Conservation (phyloP, 2,797 vertebrate species). For the Naso thynnoides region DNA sequence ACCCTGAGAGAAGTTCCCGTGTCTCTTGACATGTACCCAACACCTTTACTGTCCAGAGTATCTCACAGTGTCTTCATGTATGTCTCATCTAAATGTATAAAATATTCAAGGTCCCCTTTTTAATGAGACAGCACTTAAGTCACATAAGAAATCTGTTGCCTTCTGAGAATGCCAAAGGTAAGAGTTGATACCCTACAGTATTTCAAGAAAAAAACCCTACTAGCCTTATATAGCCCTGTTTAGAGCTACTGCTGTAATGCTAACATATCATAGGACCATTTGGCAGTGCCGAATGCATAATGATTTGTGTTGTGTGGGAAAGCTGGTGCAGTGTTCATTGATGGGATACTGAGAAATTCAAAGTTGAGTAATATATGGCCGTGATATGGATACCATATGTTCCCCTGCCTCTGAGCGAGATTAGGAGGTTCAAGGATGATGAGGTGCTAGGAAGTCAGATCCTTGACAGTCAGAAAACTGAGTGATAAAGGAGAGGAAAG, state of each 20-base stretch:
- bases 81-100: conserved; percentile 24
- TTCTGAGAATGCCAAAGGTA: conserved; percentile 39
- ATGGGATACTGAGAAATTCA: conserved; percentile 62
- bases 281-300: conserved; percentile 56
- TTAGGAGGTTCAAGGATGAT: conserved; percentile 64
- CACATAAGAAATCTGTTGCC: conserved; percentile 29
- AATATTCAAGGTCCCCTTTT: conserved; percentile 24
- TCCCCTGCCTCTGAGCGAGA: conserved; percentile 39
- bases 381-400: conserved; percentile 80
- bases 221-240: conserved; percentile 42
- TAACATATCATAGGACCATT: conserved; percentile 57
- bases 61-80: conserved; percentile 24
- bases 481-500: conserved; percentile 61
- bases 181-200: conserved; percentile 47
- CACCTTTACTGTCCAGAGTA: background rate
- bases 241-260: conserved; percentile 50
- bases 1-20: conserved; percentile 22
- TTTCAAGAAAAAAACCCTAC: conserved; percentile 47
- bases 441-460: conserved; percentile 75
- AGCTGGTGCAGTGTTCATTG: conserved; percentile 45
- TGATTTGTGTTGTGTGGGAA: conserved; percentile 74
- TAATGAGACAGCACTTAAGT: conserved; percentile 41
- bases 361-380: conserved; percentile 70
- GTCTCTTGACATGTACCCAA: conserved; percentile 42
- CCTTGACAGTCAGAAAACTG: conserved; percentile 54